A percentile compares a stretch with the other conserved stretches of the same genome.
These are phyloP conservation scores for Norana najaformis DNA, from an alignment of 2,888 invertebrate genomes.

Conservation along the genomic window DNA sequence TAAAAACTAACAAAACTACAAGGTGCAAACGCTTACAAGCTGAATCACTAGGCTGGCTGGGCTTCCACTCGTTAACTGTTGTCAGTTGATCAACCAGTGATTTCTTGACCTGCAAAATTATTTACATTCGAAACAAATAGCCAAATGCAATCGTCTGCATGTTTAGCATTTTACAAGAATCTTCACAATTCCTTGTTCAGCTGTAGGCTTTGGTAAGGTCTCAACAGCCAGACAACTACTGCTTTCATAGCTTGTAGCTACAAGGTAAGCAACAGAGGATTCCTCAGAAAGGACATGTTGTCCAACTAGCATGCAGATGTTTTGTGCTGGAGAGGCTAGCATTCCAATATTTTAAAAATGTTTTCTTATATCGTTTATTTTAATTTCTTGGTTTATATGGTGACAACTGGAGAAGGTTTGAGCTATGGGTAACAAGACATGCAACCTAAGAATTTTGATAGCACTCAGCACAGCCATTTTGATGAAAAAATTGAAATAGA, in stretches of 20 bases:
- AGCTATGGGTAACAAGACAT: neutral
- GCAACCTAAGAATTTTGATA: neutral
- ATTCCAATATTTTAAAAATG: neutral
- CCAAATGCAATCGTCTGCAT: too few species aligned
- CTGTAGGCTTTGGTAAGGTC: too few species aligned
- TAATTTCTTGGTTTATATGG: neutral
- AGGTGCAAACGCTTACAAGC: neutral
- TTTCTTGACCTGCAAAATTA: slow-evolving; percentile 14
- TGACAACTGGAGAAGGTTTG: neutral
- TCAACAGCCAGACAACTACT: too few species aligned
- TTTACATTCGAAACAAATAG: too few species aligned
- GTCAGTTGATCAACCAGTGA: neutral
- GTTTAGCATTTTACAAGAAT: neutral
- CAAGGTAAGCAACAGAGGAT: too few species aligned
- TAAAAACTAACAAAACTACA: neutral
- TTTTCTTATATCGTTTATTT: neutral
- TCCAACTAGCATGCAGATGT: neutral
- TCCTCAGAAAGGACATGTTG: neutral
- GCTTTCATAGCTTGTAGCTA: too few species aligned
- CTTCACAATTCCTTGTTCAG: too few species aligned
- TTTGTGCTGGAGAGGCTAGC: neutral
- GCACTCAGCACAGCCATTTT: neutral
- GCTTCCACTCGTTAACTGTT: neutral
- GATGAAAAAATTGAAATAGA: neutral
- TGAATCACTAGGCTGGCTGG: neutral